phyloP scores from a whole-genome alignment of 2,888 invertebrate species.

The Rhogogaster chlorosoma region DNA sequence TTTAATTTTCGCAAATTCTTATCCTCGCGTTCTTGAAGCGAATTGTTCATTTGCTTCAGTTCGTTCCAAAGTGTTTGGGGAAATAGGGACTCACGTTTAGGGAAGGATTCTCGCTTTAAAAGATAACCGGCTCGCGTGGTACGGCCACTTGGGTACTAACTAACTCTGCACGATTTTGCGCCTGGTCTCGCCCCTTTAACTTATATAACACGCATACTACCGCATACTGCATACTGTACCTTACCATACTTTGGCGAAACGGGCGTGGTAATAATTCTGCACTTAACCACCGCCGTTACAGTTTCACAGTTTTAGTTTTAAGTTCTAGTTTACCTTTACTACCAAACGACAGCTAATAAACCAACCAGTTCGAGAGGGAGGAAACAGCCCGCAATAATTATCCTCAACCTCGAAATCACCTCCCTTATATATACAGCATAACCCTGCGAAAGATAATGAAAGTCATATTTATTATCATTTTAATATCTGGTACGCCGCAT shows the following conservation, averaged over 20 bases:
- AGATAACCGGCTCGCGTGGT: background rate
- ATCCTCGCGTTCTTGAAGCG: too few species aligned
- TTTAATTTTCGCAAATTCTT: background rate
- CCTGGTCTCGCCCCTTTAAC: background rate
- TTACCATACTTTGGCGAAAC: background rate
- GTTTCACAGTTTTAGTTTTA: constrained; percentile 45
- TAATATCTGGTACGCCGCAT: background rate
- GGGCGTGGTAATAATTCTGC: constrained; percentile 24
- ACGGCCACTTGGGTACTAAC: constrained; percentile 8
- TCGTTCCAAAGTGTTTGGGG: background rate
- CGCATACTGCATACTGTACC: background rate
- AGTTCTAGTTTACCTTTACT: constrained; percentile 55
- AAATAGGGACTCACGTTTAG: background rate
- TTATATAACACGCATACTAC: background rate
- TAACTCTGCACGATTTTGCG: background rate
- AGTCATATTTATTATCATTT: background rate
- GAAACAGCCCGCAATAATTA: constrained; percentile 67
- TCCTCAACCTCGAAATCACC: constrained; percentile 54
- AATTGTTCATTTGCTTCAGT: background rate
- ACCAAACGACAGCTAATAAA: constrained; percentile 72
- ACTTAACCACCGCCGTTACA: constrained; percentile 27
- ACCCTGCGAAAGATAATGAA: constrained; percentile 61
- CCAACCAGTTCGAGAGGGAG: constrained; percentile 54
- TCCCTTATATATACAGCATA: background rate
- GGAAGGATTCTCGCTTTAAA: background rate